These are phyloP conservation scores for Clarias gariepinus DNA, from an alignment of 2,113 vertebrate species.

Conservation along the genomic window DNA sequence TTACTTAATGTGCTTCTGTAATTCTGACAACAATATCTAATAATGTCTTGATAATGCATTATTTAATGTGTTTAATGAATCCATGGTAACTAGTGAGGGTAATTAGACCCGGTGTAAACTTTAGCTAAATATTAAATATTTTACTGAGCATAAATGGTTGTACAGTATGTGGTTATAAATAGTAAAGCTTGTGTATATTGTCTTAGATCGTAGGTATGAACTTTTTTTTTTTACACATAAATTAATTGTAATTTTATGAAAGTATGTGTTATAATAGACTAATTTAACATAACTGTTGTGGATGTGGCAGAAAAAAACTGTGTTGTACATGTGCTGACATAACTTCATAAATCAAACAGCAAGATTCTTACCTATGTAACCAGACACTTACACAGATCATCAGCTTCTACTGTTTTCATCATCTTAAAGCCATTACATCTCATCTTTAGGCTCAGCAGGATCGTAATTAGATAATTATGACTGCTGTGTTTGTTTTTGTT, in stretches of 20 bases:
- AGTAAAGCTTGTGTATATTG: neutral
- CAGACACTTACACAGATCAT: neutral
- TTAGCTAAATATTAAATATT: neutral
- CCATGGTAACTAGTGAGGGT: neutral
- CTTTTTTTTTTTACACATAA: neutral
- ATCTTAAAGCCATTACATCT: neutral
- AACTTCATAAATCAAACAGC: neutral
- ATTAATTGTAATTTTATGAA: neutral
- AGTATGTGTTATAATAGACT: neutral
- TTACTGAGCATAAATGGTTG: neutral
- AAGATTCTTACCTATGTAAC: neutral
- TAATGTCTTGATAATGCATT: neutral
- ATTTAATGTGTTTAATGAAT: neutral
- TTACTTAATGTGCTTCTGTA: neutral
- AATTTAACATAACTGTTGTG: too few relatives aligned
- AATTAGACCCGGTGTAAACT: neutral
- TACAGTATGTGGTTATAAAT: neutral
- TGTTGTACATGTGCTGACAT: neutral
- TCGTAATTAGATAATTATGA: constrained; percentile 2
- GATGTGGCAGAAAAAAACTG: too few relatives aligned
- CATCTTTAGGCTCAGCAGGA: neutral
- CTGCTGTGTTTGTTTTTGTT: constrained; percentile 12
- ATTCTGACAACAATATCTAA: neutral
- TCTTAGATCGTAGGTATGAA: neutral
- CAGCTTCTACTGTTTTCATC: neutral